Percentiles rank a stretch among this genome's conserved stretches.
Evolutionary conservation across 2,888 invertebrate genomes (phyloP).

Genomic region (Acheta domesticus): DNA sequence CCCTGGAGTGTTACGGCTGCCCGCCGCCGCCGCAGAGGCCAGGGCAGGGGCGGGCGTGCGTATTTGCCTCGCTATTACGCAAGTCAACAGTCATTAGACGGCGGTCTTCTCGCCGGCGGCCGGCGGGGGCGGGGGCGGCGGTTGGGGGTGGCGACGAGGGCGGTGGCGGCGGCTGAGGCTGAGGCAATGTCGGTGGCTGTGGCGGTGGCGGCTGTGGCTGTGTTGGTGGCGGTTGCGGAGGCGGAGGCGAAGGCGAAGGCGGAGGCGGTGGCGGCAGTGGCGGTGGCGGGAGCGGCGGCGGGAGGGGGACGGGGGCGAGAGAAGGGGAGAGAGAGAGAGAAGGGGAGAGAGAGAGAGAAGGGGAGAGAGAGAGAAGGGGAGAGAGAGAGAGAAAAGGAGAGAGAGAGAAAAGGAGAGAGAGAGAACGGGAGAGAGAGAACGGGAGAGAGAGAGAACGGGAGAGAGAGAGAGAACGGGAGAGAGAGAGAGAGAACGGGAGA

Average conservation of each 20-base stretch:
- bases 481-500: neutral
- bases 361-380: too few species aligned
- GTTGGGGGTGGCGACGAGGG: neutral
- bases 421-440: neutral
- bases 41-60: neutral
- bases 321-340: too few species aligned
- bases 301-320: neutral
- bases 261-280: neutral
- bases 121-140: neutral
- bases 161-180: neutral
- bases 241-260: neutral
- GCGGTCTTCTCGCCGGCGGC: neutral
- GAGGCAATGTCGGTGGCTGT: neutral
- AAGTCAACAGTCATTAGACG: conserved; percentile 7
- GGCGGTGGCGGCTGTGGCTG: neutral
- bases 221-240: neutral
- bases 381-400: too few species aligned
- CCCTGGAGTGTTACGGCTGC: neutral
- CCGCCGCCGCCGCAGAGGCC: neutral
- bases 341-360: too few species aligned
- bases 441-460: neutral
- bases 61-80: neutral
- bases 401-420: neutral
- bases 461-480: neutral
- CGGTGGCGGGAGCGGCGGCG: neutral